Base-by-base conservation (phyloP, 2,113 vertebrate genomes). In the Herpailurus yagouaroundi region DNA sequence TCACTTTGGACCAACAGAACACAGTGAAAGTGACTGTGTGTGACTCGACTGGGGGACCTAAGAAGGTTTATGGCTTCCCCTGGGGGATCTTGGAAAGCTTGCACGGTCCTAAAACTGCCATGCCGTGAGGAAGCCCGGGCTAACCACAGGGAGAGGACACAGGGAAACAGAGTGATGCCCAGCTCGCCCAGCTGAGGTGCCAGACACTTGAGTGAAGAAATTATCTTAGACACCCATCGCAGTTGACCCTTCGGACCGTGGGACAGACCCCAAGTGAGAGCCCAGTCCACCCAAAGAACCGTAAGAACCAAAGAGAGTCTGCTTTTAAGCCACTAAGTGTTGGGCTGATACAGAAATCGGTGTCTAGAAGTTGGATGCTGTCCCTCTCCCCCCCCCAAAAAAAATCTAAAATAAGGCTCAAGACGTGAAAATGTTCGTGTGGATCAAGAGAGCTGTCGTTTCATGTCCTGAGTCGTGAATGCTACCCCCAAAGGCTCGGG, bases 171-270 rank as follows among this genome's bases (percentile, higher is more conserved):
- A 77, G 31, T 48, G 50, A 76, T 3, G 15, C 38, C 41, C 12
- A 29, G 31, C 16, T 7, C 7, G 4, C 5, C 15, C 33, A 0
- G 3, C 10, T 3, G 25, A 82, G 84, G 48, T 1, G 29, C 12
- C 55, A 55, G 19, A 19, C 13, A 29, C 12, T 6, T 0, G 14
- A 81, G 31, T 11, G 12, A 85, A 86, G 19, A 63, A 13, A 36
- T 69, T 36, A 18, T 48, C 15, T 38, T 11, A 87, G 19, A 45
- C 27, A 6, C 13, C 18, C 29, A 45, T 50, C 38, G 12, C 52
- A 33, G 41, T 2, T n/a, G 50, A 69, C 9, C 25, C 71, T 80
- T 45, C 64, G 55, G 79, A 36, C 31, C 38, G 14, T 33, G 38
- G 41, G 27, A 25, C 15, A 63, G n/a, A 27, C 74, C 48, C 50